phyloP scores from a whole-genome alignment of 2,113 vertebrate species.

The Orcinus orca region DNA sequence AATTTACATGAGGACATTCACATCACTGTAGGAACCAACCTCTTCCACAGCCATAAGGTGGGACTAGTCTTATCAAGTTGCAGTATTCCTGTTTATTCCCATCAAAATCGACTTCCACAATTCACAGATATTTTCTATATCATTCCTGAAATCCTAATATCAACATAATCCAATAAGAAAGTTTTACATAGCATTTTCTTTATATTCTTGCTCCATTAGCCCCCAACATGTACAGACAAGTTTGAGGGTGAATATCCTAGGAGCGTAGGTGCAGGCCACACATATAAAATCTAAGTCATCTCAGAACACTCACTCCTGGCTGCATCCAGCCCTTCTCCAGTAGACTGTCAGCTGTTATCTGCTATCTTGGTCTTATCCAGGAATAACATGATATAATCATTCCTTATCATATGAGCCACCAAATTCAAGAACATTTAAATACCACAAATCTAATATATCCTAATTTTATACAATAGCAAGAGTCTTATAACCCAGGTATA shows the following conservation, averaged over 20 bases:
- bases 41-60: neutral
- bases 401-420: neutral
- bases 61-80: neutral
- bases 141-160: neutral
- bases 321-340: neutral
- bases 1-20: neutral
- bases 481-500: neutral
- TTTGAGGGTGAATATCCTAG: neutral
- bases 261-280: neutral
- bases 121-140: neutral
- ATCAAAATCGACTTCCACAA: neutral
- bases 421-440: neutral
- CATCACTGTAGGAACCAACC: neutral
- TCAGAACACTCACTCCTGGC: neutral
- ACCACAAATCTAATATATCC: neutral
- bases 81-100: neutral
- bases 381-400: neutral
- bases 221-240: neutral
- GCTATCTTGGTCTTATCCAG: neutral
- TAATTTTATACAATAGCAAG: neutral
- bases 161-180: neutral
- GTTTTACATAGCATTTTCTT: neutral
- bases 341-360: neutral
- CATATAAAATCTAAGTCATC: neutral
- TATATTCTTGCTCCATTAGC: neutral